These are phyloP conservation scores for Diplosoma virens DNA, from an alignment of 23 tunicate genomes.

Conservation along the genomic window DNA sequence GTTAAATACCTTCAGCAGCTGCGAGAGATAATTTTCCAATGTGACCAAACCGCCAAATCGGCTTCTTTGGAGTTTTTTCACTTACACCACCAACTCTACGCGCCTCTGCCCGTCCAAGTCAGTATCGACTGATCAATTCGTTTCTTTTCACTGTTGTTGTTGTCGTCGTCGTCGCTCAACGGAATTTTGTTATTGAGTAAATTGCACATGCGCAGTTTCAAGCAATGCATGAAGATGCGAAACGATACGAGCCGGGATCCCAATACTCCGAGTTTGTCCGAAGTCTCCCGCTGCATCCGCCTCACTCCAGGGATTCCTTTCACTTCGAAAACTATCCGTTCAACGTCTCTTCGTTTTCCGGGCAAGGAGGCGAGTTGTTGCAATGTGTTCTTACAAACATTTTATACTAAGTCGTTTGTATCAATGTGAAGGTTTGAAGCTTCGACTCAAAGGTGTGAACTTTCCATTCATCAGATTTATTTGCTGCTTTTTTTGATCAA, in stretches of 20 bases:
- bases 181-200: no score
- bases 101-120: constrained; percentile 74
- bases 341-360: constrained; percentile 34
- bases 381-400: no score
- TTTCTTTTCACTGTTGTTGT: no score
- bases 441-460: no score
- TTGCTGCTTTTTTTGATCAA: no score
- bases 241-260: constrained; percentile 82
- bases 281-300: constrained; percentile 44
- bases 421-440: no score
- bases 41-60: constrained; percentile 66
- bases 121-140: not conserved
- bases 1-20: constrained; percentile 44
- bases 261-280: constrained; percentile 74
- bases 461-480: no score
- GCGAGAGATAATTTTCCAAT: constrained; percentile 38
- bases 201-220: constrained; percentile 69
- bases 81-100: constrained; percentile 53
- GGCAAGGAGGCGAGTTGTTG: constrained; percentile 15
- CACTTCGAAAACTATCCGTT: constrained; percentile 40
- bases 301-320: constrained; percentile 4
- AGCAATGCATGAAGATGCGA: constrained; percentile 76
- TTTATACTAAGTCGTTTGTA: no score
- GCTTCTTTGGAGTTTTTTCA: constrained; percentile 67
- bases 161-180: no score